phyloP scores from a whole-genome alignment of 2,797 vertebrate species.

The Semotilus atromaculatus region DNA sequence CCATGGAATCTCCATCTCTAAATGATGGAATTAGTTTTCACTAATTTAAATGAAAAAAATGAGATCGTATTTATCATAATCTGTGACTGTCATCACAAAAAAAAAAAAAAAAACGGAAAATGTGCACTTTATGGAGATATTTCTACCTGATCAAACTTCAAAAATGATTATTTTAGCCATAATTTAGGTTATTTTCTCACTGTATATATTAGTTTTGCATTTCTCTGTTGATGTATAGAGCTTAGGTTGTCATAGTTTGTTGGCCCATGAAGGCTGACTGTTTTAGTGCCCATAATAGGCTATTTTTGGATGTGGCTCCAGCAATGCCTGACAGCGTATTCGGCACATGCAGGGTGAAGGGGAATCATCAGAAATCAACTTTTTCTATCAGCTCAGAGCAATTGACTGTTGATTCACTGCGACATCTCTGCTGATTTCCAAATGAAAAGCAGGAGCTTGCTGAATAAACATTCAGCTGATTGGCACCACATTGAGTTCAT shows the following conservation, averaged over 20 bases:
- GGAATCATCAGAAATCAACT: constrained; percentile 79
- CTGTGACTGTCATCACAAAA: background rate
- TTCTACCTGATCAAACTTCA: background rate
- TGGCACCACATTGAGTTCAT: constrained; percentile 81
- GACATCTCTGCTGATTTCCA: constrained; percentile 75
- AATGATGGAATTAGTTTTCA: constrained; percentile 3
- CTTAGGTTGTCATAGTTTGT: constrained; percentile 30
- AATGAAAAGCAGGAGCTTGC: constrained; percentile 77
- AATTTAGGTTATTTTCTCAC: background rate
- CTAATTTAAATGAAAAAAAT: constrained; percentile 23
- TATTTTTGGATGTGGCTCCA: constrained; percentile 48
- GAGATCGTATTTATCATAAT: background rate
- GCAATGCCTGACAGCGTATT: constrained; percentile 49
- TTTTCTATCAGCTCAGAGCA: constrained; percentile 71
- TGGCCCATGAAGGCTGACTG: constrained; percentile 38
- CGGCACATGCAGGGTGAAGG: constrained; percentile 55
- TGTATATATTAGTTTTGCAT: background rate
- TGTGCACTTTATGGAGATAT: background rate
- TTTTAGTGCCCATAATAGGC: constrained; percentile 36
- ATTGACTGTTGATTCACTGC: constrained; percentile 80
- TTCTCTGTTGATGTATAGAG: constrained; percentile 10
- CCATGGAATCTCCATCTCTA: background rate
- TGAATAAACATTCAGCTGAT: constrained; percentile 79
- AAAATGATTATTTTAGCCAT: too few relatives aligned
- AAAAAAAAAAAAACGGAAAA: background rate